Base-by-base conservation (phyloP, 2,113 vertebrate genomes). In the Xenopus laevis region DNA sequence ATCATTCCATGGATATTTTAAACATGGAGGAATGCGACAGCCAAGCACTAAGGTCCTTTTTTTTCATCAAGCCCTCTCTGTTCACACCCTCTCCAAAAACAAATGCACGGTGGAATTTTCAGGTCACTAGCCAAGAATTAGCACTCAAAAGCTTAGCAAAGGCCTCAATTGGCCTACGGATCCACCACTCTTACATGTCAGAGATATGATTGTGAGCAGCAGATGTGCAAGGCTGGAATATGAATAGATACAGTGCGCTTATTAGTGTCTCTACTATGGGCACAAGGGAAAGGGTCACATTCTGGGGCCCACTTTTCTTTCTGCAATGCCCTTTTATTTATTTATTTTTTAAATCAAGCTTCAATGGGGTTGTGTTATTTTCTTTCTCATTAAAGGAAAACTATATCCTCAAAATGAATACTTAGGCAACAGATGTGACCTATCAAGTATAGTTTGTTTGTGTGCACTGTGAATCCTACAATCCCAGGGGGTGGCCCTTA, bases 41-140 rank as follows among this genome's bases (percentile, higher is more conserved):
- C 33, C 2, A 40, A 46, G 9, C 15, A 16, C 9, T 46, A 8
- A 18, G 15, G 17, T 27, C 16, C 63, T 12, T 40, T 46, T 40
- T 46, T 8, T 17, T 10, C 21, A 52, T 13, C 18, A 50, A 44
- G 10, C n/a, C 20, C 47, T 18, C 55, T 58, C 44, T 20, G 47
- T 45, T 57, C 71, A 65, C 62, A 57, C 61, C 71, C 61, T 57
- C 45, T 53, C 20, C 23, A n/a, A 44, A 46, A 72, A 65, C 62
- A 57, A 65, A 65, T 57, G 71, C 27, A n/a, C 21, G n/a, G 15
- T 65, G 71, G 50, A 72, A 65, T 57, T 23, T 57, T 20, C 17
- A 65, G 30, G n/a, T 65, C 71, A 55, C 61, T 30, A 13, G 71
- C 61, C 61, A 72, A 72, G 16, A 33, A 40, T 72, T 62, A 33